Evolutionary conservation across 2,888 invertebrate genomes (phyloP).

Genomic region (Drosophila nigricruria): DNA sequence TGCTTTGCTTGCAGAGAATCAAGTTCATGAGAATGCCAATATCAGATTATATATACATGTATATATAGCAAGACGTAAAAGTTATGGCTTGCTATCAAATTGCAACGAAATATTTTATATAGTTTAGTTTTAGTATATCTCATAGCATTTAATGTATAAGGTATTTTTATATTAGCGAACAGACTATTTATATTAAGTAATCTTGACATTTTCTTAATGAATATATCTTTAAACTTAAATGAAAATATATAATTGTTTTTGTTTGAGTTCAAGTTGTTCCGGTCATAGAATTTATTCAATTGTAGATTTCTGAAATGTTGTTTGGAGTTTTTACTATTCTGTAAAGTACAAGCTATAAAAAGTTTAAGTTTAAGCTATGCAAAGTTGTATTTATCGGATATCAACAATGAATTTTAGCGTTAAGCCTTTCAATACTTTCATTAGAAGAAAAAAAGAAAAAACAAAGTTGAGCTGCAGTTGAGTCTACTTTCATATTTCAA

Average conservation of each 20-base stretch:
- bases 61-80: conserved; percentile 2
- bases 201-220: not conserved
- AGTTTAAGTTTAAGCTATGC: too few species aligned
- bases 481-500: too few species aligned
- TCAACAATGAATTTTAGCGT: too few species aligned
- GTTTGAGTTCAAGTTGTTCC: too few species aligned
- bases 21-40: conserved; percentile 8
- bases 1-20: conserved; percentile 3
- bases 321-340: too few species aligned
- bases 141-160: not conserved
- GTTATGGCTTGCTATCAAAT: conserved; percentile 7
- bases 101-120: conserved; percentile 7
- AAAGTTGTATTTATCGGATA: too few species aligned
- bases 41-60: conserved; percentile 4
- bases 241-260: not conserved
- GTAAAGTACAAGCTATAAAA: too few species aligned
- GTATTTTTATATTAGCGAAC: not conserved
- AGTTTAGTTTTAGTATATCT: not conserved
- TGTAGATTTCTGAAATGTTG: too few species aligned
- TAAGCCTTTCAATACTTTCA: too few species aligned
- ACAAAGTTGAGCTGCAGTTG: too few species aligned
- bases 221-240: not conserved
- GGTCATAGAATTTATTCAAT: not conserved
- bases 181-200: not conserved
- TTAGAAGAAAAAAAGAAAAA: too few species aligned